A percentile compares a stretch with the other conserved stretches of the same genome.
Evolutionary conservation across 2,797 vertebrate species (phyloP).

Genomic region (Alosa sapidissima): DNA sequence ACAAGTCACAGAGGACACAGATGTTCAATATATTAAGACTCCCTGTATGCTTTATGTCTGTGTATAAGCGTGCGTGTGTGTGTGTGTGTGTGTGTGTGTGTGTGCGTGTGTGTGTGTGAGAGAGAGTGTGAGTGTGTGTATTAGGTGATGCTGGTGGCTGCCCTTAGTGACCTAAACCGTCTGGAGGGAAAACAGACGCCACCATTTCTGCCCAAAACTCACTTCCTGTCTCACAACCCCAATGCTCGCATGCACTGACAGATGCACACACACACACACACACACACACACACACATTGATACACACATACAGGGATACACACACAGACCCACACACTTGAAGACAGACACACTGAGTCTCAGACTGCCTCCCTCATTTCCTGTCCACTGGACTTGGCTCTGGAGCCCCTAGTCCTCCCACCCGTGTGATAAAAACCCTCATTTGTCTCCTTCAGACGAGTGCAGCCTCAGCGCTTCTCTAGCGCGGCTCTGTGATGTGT

Average conservation of each 20-base stretch:
- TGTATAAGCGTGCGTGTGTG: constrained; percentile 20
- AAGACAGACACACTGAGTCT: background rate
- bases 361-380: constrained; percentile 16
- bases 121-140: constrained; percentile 27
- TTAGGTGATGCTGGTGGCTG: constrained; percentile 8
- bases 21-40: constrained; percentile 35
- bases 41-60: constrained; percentile 24
- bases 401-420: background rate
- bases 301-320: background rate
- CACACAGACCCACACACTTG: background rate
- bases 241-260: background rate
- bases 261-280: constrained; percentile 9
- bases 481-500: background rate
- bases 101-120: constrained; percentile 25
- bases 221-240: constrained; percentile 31
- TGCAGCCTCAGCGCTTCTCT: constrained; percentile 2
- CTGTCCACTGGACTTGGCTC: constrained; percentile 8
- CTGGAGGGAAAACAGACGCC: constrained; percentile 19
- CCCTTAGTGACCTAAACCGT: constrained; percentile 6
- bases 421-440: background rate
- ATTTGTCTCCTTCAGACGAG: background rate
- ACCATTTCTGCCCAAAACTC: background rate
- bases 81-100: constrained; percentile 28
- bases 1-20: constrained; percentile 22
- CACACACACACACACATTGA: constrained; percentile 1